Conservation (phyloP, 2,797 vertebrate species). For the Arrhamphus sclerolepis region DNA sequence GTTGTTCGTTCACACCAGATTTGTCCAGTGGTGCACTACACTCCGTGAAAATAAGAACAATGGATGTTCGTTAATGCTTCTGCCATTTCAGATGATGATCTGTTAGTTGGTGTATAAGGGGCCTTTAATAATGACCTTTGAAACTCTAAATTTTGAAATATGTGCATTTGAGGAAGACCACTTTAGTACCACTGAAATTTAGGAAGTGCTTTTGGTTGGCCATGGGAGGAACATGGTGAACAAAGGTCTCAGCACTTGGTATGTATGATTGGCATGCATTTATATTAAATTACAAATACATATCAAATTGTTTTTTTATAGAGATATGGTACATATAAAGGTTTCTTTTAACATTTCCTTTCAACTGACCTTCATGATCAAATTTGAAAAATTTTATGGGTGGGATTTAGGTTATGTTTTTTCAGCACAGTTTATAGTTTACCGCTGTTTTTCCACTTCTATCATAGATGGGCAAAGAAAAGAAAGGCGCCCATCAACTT, state of each 20-base stretch:
- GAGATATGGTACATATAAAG: neutral
- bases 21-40: neutral
- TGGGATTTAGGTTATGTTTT: slow-evolving; percentile 69
- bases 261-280: slow-evolving; percentile 74
- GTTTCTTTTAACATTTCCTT: slow-evolving; percentile 16
- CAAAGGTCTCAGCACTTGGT: slow-evolving; percentile 69
- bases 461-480: slow-evolving; percentile 91
- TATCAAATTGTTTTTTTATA: neutral
- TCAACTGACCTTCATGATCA: slow-evolving; percentile 43
- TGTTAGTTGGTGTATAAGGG: neutral
- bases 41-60: neutral
- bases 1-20: too few relatives aligned
- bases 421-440: slow-evolving; percentile 82
- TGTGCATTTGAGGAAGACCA: slow-evolving; percentile 39
- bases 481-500: slow-evolving; percentile 89
- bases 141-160: slow-evolving; percentile 58
- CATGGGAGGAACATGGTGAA: slow-evolving; percentile 64
- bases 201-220: slow-evolving; percentile 72
- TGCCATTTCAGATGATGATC: neutral
- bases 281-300: slow-evolving; percentile 33
- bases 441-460: slow-evolving; percentile 89
- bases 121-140: slow-evolving; percentile 32
- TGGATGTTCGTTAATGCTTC: neutral
- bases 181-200: slow-evolving; percentile 73
- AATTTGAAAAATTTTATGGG: slow-evolving; percentile 55